Percentiles rank a stretch among this genome's conserved stretches.
These are phyloP conservation scores for Protonibea diacanthus DNA, from an alignment of 2,797 vertebrate genomes.

Conservation along the genomic window DNA sequence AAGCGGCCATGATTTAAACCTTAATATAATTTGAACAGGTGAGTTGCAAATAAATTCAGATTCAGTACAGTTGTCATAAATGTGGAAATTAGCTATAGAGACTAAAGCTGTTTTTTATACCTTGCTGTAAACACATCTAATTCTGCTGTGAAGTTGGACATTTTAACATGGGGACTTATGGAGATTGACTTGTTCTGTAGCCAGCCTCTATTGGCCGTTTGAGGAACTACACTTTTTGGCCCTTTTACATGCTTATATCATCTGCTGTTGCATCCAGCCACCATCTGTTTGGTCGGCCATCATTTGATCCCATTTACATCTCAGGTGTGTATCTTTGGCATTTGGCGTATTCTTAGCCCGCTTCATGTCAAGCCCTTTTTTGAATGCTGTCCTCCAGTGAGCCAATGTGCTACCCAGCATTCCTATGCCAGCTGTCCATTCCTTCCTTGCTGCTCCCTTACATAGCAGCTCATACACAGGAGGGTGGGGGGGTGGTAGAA, in stretches of 20 bases:
- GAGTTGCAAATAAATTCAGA: no score
- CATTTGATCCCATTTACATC: neutral
- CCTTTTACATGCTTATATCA: neutral
- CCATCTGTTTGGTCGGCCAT: neutral
- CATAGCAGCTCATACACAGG: conserved; percentile 14
- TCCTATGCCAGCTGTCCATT: conserved; percentile 62
- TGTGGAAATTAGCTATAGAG: no score
- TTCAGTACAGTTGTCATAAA: no score
- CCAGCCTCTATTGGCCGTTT: no score
- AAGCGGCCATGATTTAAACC: no score
- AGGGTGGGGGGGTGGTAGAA: neutral
- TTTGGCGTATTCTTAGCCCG: conserved; percentile 20
- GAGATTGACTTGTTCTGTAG: no score
- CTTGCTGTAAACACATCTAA: no score
- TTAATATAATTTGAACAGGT: no score
- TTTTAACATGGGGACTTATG: no score
- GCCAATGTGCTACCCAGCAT: conserved; percentile 35
- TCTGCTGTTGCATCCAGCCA: neutral
- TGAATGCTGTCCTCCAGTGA: neutral
- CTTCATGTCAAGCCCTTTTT: conserved; percentile 12
- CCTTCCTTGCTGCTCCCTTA: conserved; percentile 36
- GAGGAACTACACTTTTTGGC: no score
- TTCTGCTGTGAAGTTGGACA: no score
- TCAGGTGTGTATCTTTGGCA: conserved; percentile 10
- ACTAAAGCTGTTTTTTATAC: no score